Percentiles rank a stretch among this genome's conserved stretches.
Conservation (phyloP, 1,140 invertebrate species). For the Arion vulgaris region DNA sequence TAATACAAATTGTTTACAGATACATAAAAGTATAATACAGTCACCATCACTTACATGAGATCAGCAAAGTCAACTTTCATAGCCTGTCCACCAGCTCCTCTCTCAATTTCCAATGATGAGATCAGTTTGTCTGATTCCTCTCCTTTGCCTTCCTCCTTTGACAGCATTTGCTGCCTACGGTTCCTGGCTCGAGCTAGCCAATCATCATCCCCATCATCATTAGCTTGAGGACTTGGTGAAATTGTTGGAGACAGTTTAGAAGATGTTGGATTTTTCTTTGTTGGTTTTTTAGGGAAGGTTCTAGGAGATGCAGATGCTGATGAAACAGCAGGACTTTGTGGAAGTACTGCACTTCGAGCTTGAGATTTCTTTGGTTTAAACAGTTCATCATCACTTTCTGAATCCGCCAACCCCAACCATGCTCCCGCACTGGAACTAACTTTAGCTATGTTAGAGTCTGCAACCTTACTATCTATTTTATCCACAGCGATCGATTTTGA, state of each 20-base stretch:
- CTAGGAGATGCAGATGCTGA: constrained; percentile 30
- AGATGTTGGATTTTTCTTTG: constrained; percentile 20
- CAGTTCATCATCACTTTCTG: constrained; percentile 52
- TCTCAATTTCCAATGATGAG: background rate
- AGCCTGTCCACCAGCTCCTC: background rate
- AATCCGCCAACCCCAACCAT: constrained; percentile 56
- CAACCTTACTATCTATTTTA: background rate
- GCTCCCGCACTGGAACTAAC: constrained; percentile 43
- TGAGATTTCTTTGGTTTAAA: constrained; percentile 45
- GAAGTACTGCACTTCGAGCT: constrained; percentile 29
- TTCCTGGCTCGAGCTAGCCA: constrained; percentile 40
- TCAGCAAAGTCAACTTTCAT: background rate
- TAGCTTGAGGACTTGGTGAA: constrained; percentile 15
- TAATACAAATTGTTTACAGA: no score
- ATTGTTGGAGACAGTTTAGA: background rate
- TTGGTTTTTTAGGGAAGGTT: constrained; percentile 19
- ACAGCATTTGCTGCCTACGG: constrained; percentile 39
- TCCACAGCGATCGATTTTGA: background rate
- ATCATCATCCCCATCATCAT: constrained; percentile 42
- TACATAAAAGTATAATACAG: no score
- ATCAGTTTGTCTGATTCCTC: background rate
- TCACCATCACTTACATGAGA: background rate
- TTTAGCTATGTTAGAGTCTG: constrained; percentile 3
- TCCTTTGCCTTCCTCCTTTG: constrained; percentile 26
- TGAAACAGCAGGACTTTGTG: constrained; percentile 30